These are phyloP conservation scores for Muntiacus muntjak DNA, from an alignment of 2,113 vertebrate genomes.

Conservation along the genomic window DNA sequence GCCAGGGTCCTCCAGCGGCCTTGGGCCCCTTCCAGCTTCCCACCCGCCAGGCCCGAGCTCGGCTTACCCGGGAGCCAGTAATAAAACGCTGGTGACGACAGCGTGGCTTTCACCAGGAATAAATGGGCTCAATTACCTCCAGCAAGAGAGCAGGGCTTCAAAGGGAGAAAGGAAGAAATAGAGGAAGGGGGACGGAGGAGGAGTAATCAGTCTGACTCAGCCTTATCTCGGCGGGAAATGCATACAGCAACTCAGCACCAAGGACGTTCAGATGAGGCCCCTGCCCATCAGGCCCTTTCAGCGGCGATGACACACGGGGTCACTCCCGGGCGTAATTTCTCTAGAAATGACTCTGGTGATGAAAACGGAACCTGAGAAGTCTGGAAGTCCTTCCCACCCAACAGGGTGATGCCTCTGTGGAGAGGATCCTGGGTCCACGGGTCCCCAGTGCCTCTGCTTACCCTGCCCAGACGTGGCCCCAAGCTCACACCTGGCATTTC, in stretches of 20 bases:
- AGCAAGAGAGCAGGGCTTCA: conserved; percentile 86
- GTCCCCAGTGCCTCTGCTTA: rapidly evolving
- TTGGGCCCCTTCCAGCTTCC: conserved; percentile 14
- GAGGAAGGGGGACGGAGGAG: conserved; percentile 18
- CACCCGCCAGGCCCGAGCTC: conserved; percentile 74
- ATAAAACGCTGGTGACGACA: conserved; percentile 81
- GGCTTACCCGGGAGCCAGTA: conserved; percentile 85
- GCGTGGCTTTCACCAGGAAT: conserved; percentile 87
- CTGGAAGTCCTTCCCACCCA: conserved; percentile 25
- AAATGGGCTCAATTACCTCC: conserved; percentile 86
- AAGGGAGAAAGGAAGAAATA: conserved; percentile 64
- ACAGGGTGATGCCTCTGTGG: not conserved
- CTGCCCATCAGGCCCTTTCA: not conserved
- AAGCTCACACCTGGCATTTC: not conserved
- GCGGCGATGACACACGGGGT: conserved; percentile 80
- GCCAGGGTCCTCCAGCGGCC: not conserved
- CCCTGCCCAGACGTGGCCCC: not conserved
- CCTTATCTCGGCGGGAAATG: conserved; percentile 67
- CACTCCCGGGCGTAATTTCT: conserved; percentile 56
- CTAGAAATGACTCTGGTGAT: not conserved
- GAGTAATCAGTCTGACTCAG: conserved; percentile 48
- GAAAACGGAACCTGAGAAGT: conserved; percentile 59
- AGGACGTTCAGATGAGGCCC: not conserved
- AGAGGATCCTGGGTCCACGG: not conserved
- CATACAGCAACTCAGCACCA: not conserved